phyloP scores from a whole-genome alignment of 2,888 invertebrate species.

The Caenorhabditis japonica region DNA sequence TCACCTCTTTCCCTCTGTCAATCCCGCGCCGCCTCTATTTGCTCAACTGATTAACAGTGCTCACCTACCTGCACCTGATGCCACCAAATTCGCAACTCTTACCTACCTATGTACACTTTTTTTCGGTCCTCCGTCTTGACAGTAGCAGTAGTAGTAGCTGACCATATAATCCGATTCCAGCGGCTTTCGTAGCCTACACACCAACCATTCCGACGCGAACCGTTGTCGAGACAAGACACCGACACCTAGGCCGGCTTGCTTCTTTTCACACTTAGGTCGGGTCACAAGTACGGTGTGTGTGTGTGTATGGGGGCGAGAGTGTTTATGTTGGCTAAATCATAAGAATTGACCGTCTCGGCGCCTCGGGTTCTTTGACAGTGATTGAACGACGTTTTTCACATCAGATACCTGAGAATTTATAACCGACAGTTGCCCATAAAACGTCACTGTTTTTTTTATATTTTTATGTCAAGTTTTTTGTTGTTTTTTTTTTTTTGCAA shows the following conservation, averaged over 20 bases:
- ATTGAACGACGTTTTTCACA: slow-evolving; percentile 51
- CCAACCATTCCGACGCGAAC: no score
- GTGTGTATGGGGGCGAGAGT: no score
- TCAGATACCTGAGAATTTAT: slow-evolving; percentile 35
- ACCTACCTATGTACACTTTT: slow-evolving; percentile 10
- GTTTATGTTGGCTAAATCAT: slow-evolving; percentile 52
- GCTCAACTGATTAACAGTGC: slow-evolving; percentile 53
- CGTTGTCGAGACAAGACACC: slow-evolving; percentile 7
- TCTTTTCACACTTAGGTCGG: slow-evolving; percentile 42
- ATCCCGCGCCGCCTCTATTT: slow-evolving; percentile 37
- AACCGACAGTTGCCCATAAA: slow-evolving; percentile 16
- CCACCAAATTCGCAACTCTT: slow-evolving; percentile 39
- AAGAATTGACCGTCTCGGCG: slow-evolving; percentile 46
- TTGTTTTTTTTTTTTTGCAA: background rate
- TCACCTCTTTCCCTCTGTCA: slow-evolving; percentile 38
- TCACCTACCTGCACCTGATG: slow-evolving; percentile 38
- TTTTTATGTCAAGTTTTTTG: slow-evolving; percentile 4
- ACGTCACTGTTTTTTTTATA: slow-evolving; percentile 16
- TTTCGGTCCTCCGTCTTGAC: slow-evolving; percentile 13
- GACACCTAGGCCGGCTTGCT: slow-evolving; percentile 7
- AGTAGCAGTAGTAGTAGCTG: slow-evolving; percentile 16
- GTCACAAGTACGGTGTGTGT: slow-evolving; percentile 53
- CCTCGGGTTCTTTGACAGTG: slow-evolving; percentile 51
- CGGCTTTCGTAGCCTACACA: slow-evolving; percentile 11
- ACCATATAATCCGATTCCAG: slow-evolving; percentile 38